Conservation (phyloP, 2,113 vertebrate species). For the Phylloscopus whistleri region DNA sequence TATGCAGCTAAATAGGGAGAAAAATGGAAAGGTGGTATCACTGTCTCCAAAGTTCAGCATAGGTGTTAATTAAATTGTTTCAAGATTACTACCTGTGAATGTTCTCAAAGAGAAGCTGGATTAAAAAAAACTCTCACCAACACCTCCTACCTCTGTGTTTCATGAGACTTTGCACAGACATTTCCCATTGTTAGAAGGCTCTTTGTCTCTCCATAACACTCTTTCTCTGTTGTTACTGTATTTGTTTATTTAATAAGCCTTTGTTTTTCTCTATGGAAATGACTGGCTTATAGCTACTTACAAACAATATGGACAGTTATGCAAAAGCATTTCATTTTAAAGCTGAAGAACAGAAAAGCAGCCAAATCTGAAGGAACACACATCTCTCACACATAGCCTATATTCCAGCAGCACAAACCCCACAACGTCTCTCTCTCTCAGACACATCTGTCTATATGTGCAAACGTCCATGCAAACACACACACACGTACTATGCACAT, state of each 20-base stretch:
- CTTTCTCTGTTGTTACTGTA: neutral
- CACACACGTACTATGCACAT: neutral
- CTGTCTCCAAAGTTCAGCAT: neutral
- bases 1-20: neutral
- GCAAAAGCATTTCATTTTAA: neutral
- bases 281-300: neutral
- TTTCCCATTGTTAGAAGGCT: neutral
- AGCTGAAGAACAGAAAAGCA: neutral
- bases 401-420: neutral
- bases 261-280: constrained; percentile 23
- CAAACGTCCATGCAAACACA: neutral
- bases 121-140: neutral
- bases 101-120: neutral
- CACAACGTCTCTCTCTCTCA: neutral
- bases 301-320: neutral
- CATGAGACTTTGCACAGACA: neutral
- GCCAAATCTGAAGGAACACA: constrained; percentile 10
- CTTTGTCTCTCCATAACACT: neutral
- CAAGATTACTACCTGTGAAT: neutral
- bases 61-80: neutral
- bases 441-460: neutral
- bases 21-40: neutral
- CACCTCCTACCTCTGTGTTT: neutral
- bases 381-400: neutral
- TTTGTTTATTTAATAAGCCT: neutral